These are phyloP conservation scores for Trematocara zebra DNA, from an alignment of 2,113 vertebrate species.

Conservation along the genomic window DNA sequence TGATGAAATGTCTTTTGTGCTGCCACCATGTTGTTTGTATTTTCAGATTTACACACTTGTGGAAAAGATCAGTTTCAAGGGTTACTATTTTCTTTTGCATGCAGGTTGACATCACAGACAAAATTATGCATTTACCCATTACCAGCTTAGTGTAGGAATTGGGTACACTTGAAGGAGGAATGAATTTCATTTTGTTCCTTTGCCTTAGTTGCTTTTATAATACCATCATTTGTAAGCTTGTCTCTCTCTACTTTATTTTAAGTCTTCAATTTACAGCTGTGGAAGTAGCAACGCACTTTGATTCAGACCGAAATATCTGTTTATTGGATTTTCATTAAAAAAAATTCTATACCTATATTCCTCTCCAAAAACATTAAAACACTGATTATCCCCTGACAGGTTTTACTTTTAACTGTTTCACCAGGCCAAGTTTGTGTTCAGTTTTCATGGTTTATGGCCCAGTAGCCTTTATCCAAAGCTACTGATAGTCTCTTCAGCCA, in stretches of 20 bases:
- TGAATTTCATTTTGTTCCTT: not conserved
- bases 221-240: not conserved
- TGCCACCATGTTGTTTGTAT: not conserved
- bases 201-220: not conserved
- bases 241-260: not conserved
- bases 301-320: not conserved
- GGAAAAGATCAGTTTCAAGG: not conserved
- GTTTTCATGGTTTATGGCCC: not conserved
- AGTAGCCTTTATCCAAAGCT: not conserved
- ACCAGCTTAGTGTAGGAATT: not conserved
- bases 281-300: not conserved
- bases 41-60: not conserved
- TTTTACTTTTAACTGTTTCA: not conserved
- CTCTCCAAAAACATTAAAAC: not conserved
- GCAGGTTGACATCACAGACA: not conserved
- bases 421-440: not conserved
- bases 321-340: fast-evolving
- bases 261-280: not conserved
- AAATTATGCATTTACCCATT: not conserved
- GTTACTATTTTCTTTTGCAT: not conserved
- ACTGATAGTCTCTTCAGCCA: not conserved
- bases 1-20: fast-evolving
- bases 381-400: not conserved
- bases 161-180: not conserved
- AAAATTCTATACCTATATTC: fast-evolving